Conservation (phyloP, 2,888 invertebrate genomes). For the Pachycephus smyrnensis region DNA sequence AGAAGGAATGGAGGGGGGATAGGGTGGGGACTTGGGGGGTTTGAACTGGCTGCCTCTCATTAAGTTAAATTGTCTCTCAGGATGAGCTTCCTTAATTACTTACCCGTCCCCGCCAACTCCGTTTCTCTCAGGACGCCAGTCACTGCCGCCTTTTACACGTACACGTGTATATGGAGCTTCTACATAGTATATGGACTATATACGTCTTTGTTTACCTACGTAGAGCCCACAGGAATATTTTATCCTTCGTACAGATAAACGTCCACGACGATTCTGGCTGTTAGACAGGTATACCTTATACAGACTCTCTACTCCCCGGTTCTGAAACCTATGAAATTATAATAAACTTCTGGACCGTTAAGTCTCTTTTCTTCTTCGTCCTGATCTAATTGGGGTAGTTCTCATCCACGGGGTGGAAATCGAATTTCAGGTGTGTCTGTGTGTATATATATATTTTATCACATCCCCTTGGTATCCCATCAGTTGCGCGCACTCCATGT, state of each 20-base stretch:
- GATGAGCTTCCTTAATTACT: conserved; percentile 66
- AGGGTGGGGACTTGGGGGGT: conserved; percentile 27
- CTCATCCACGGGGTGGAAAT: not conserved
- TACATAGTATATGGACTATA: not conserved
- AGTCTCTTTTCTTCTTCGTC: conserved; percentile 12
- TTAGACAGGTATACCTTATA: not conserved
- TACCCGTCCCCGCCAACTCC: conserved; percentile 32
- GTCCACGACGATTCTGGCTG: not conserved
- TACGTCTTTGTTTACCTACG: not conserved
- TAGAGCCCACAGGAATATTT: not conserved
- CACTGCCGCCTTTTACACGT: conserved; percentile 15
- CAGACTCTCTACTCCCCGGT: not conserved
- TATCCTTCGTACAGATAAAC: not conserved
- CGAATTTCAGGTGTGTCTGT: not conserved
- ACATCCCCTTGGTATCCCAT: too few relatives aligned
- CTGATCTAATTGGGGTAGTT: conserved; percentile 15
- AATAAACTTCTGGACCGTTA: conserved; percentile 22
- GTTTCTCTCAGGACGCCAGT: not conserved
- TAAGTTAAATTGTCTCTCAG: conserved; percentile 65
- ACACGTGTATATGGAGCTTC: not conserved
- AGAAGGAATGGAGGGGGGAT: not conserved
- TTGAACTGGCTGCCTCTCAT: conserved; percentile 58
- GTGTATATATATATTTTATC: not conserved
- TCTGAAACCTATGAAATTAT: conserved; percentile 21
- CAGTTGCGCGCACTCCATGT: too few relatives aligned